Evolutionary conservation across 1,140 invertebrate genomes (phyloP), one percentile per base, ranked within the genome.

Genomic region (Listronotus bonariensis): DNA sequence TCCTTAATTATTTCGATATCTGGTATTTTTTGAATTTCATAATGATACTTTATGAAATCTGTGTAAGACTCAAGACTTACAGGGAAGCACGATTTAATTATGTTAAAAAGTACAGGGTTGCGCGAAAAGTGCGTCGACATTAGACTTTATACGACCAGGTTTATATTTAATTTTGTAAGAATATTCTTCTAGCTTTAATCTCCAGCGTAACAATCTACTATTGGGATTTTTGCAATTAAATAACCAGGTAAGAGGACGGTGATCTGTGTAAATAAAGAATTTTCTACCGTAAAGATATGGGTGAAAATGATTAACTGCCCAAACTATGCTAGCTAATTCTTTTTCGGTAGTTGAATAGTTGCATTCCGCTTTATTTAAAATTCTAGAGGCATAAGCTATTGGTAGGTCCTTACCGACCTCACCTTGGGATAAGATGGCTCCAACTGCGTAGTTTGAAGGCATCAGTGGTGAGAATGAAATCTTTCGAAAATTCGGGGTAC

Each of bases 151-250:
- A 68, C 69, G 73, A 10, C 79, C 78, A 7, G 69, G 71, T 74
- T 78, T 80, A 54, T 82, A 80, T 36, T 68, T 52, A 3, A 85
- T 79, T 56, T 78, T 63, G 67, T 79, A 82, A 26, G 80, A 66
- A 71, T 78, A 84, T 60, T 82, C 79, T 14, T 67, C 59, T 14
- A 80, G 46, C 71, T 72, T 68, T 5, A 79, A 40, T 42, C 76
- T 52, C 82, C 82, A 86, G 58, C 81, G 68, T 4, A 80, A 69
- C 14, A 85, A 66, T 62, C 20, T 26, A 5, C 20, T 26, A 26
- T 26, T 26, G 5, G 20, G 20, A 26, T 26, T 26, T 5, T 26
- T 26, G 5, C 20, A 26, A 26, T 26, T 26, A 26, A 26, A 26
- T 26, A 26, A 26, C 20, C 20, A 26, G 1, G 20, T 26, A 26